Evolutionary conservation across 2,888 invertebrate species (phyloP).

Genomic region (Platynereis dumerilii): DNA sequence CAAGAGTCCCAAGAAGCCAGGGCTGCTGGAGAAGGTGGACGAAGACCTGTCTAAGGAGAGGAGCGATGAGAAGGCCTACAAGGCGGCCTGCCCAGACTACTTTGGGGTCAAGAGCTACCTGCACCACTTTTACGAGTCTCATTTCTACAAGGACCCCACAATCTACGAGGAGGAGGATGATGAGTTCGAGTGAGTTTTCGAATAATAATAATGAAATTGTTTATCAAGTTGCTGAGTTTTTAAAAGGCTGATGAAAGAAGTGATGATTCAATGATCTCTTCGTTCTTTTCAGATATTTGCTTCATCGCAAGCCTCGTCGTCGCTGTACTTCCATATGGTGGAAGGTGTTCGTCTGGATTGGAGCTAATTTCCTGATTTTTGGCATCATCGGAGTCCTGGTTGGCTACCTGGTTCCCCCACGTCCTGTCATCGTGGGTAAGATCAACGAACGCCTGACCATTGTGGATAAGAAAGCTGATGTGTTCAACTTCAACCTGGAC

Average conservation of each 20-base stretch:
- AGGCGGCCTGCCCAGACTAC: slow-evolving; percentile 65
- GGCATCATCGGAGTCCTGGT: slow-evolving; percentile 66
- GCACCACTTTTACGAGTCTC: slow-evolving; percentile 65
- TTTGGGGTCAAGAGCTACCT: slow-evolving; percentile 67
- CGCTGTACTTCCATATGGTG: slow-evolving; percentile 46
- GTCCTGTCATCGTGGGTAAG: slow-evolving; percentile 58
- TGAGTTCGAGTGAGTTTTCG: neutral
- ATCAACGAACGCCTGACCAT: slow-evolving; percentile 55
- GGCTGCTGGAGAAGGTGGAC: slow-evolving; percentile 37
- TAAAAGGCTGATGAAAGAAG: too few relatives aligned
- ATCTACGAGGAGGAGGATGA: slow-evolving; percentile 60
- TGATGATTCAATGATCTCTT: too few relatives aligned
- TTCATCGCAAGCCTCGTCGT: slow-evolving; percentile 53
- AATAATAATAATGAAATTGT: too few relatives aligned
- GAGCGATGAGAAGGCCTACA: slow-evolving; percentile 4
- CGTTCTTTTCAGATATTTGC: slow-evolving; percentile 54
- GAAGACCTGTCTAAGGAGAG: slow-evolving; percentile 21
- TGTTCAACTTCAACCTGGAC: slow-evolving; percentile 65
- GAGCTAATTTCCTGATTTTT: slow-evolving; percentile 64
- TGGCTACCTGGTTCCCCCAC: slow-evolving; percentile 65
- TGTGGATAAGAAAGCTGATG: slow-evolving; percentile 62
- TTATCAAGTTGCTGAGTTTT: too few relatives aligned
- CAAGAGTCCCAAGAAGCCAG: slow-evolving; percentile 29
- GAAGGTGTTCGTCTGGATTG: slow-evolving; percentile 62
- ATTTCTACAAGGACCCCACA: slow-evolving; percentile 51